Conservation (phyloP, 2,888 invertebrate species). For the Bombylius discolor region DNA sequence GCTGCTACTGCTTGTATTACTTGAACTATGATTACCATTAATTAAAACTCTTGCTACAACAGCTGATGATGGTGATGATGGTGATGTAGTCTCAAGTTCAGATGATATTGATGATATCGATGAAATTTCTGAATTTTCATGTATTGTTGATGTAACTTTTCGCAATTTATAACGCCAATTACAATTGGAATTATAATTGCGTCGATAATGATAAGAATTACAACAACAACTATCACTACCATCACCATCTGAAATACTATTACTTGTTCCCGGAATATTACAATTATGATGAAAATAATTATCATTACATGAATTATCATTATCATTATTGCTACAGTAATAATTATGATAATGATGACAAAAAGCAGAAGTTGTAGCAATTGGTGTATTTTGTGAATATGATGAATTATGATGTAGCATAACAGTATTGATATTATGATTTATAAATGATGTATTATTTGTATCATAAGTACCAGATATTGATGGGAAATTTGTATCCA, state of each 20-base stretch:
- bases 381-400: neutral
- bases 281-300: too few species aligned
- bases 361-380: neutral
- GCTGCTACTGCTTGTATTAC: too few species aligned
- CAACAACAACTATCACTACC: too few species aligned
- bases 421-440: constrained; percentile 4
- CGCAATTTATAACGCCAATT: neutral
- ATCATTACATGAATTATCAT: neutral
- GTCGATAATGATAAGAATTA: neutral
- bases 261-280: too few species aligned
- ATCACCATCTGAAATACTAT: too few species aligned
- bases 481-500: constrained; percentile 29
- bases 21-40: neutral
- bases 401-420: constrained; percentile 4
- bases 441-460: neutral
- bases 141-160: neutral
- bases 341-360: neutral
- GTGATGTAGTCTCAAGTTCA: neutral
- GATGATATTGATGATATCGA: too few species aligned
- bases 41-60: neutral
- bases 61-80: constrained; percentile 3
- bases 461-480: constrained; percentile 30
- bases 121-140: too few species aligned
- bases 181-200: neutral
- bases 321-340: constrained; percentile 14